A percentile compares a stretch with the other conserved stretches of the same genome.
These are phyloP conservation scores for Teleopsis dalmanni DNA, from an alignment of 1,140 invertebrate species.

Conservation along the genomic window DNA sequence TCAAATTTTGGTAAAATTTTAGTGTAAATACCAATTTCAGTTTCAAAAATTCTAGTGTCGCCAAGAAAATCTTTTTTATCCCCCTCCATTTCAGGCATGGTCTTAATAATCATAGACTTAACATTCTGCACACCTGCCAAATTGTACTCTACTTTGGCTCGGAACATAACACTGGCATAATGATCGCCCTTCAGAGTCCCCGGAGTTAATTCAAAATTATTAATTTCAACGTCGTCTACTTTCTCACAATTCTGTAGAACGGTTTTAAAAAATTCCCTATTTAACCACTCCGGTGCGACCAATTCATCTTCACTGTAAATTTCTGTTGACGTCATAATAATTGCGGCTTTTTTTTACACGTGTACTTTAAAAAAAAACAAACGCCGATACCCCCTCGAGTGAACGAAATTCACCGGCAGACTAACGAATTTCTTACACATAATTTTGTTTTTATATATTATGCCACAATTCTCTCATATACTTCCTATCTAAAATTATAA, in stretches of 20 bases:
- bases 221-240: constrained; percentile 9
- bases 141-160: constrained; percentile 11
- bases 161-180: constrained; percentile 35
- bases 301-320: constrained; percentile 26
- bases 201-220: constrained; percentile 15
- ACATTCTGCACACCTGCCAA: not conserved
- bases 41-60: constrained; percentile 8
- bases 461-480: too few species aligned
- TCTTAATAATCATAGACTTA: constrained; percentile 9
- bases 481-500: too few species aligned
- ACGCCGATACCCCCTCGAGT: too few species aligned
- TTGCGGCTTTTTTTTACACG: too few species aligned
- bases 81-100: constrained; percentile 2
- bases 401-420: too few species aligned
- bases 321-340: too few species aligned
- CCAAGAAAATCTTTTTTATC: constrained; percentile 3
- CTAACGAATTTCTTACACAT: too few species aligned
- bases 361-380: too few species aligned
- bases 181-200: constrained; percentile 30
- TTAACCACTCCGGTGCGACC: constrained; percentile 21
- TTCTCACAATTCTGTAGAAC: constrained; percentile 16
- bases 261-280: constrained; percentile 18
- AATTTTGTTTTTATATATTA: too few species aligned
- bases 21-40: constrained; percentile 11
- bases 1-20: constrained; percentile 6